These are phyloP conservation scores for Schizaphis graminum DNA, from an alignment of 2,888 invertebrate species.

Conservation along the genomic window DNA sequence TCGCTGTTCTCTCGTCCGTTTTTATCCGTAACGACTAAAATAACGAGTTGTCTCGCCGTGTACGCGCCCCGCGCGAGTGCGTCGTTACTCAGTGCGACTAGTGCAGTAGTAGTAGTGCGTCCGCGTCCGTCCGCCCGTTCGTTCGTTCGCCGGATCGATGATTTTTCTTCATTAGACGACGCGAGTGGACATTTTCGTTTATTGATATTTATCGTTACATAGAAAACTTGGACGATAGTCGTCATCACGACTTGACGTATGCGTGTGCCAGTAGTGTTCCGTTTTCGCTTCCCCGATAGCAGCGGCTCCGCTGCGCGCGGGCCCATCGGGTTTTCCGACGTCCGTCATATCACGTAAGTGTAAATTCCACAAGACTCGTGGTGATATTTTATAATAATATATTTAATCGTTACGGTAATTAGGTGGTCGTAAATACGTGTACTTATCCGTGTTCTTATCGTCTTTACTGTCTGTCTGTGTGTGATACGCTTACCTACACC, in stretches of 20 bases:
- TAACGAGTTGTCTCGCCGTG: slow-evolving; percentile 34
- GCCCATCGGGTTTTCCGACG: slow-evolving; percentile 2
- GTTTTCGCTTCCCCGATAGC: background rate
- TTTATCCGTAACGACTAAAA: background rate
- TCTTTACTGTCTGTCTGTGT: background rate
- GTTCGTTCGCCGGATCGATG: background rate
- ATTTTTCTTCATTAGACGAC: background rate
- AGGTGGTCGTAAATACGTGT: background rate
- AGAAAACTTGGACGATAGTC: background rate
- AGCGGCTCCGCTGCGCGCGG: background rate
- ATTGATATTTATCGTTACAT: background rate
- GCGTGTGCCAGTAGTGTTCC: background rate
- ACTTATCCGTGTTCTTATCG: background rate
- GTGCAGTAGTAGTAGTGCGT: background rate
- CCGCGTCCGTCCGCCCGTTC: slow-evolving; percentile 14
- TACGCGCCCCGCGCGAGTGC: slow-evolving; percentile 21
- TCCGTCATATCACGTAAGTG: slow-evolving; percentile 27
- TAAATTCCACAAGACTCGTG: background rate
- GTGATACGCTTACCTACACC: background rate
- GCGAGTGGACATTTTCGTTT: background rate
- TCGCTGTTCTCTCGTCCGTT: background rate
- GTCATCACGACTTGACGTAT: slow-evolving; percentile 10
- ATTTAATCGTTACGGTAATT: background rate
- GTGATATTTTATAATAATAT: background rate
- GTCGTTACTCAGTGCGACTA: background rate